These are phyloP conservation scores for Schizaphis graminum DNA, from an alignment of 2,888 invertebrate genomes.

Conservation along the genomic window DNA sequence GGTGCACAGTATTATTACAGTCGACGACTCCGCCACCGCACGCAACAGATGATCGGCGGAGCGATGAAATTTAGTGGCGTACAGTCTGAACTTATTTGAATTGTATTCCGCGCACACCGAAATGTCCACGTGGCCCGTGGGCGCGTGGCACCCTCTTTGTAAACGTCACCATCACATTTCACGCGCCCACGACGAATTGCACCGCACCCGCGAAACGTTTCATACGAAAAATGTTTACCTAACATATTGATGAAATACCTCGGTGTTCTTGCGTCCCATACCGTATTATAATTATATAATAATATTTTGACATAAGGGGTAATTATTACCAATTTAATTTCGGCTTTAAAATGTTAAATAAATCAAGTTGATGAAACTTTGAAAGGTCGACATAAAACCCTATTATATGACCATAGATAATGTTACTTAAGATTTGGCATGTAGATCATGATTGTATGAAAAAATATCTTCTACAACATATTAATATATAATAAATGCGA, in stretches of 20 bases:
- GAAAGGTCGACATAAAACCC: neutral
- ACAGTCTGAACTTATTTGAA: neutral
- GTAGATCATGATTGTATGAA: neutral
- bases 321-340: neutral
- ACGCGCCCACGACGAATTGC: neutral
- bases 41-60: neutral
- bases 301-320: neutral
- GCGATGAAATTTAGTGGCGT: neutral
- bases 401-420: neutral
- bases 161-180: neutral
- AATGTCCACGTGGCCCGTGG: neutral
- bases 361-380: neutral
- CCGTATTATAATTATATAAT: neutral
- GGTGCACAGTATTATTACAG: neutral
- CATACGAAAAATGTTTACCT: neutral
- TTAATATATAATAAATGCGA: too few relatives aligned
- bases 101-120: neutral
- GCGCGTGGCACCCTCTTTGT: too few relatives aligned
- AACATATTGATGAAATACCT: neutral
- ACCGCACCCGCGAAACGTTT: neutral
- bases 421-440: too few relatives aligned
- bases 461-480: neutral
- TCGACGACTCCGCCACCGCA: neutral
- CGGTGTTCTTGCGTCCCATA: neutral
- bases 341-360: neutral